phyloP scores from a whole-genome alignment of 2,888 invertebrate species.

The Chymomyza fuscimana region DNA sequence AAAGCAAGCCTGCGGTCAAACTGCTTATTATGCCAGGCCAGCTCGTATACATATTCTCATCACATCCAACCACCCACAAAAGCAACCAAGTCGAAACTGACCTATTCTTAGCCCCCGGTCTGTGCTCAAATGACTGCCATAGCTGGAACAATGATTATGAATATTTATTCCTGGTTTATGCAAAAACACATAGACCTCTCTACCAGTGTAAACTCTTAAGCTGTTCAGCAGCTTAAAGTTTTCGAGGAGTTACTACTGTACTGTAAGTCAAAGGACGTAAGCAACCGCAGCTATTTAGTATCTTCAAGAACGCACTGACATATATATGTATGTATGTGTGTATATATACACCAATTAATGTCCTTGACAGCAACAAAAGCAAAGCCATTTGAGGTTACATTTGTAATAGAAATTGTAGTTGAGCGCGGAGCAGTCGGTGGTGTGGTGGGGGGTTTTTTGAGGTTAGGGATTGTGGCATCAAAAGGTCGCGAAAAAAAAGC shows the following conservation, averaged over 20 bases:
- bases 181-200: too few relatives aligned
- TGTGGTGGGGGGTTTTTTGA: not conserved
- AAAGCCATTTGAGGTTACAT: not conserved
- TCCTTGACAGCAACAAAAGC: slow-evolving; percentile 38
- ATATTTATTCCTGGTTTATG: too few relatives aligned
- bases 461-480: slow-evolving; percentile 10
- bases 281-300: too few relatives aligned
- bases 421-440: not conserved
- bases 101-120: too few relatives aligned
- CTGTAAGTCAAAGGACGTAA: too few relatives aligned
- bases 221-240: too few relatives aligned
- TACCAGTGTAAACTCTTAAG: too few relatives aligned
- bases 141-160: not conserved
- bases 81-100: too few relatives aligned
- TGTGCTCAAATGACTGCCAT: not conserved
- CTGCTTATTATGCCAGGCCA: slow-evolving; percentile 1
- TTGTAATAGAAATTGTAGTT: not conserved
- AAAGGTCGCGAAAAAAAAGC: slow-evolving; percentile 57
- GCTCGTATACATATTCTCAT: not conserved
- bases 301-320: too few relatives aligned
- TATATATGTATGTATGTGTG: not conserved
- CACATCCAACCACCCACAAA: too few relatives aligned
- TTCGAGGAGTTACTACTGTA: too few relatives aligned
- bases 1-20: not conserved
- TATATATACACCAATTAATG: slow-evolving; percentile 32